phyloP scores from a whole-genome alignment of 2,113 vertebrate species.

The Lynx canadensis region DNA sequence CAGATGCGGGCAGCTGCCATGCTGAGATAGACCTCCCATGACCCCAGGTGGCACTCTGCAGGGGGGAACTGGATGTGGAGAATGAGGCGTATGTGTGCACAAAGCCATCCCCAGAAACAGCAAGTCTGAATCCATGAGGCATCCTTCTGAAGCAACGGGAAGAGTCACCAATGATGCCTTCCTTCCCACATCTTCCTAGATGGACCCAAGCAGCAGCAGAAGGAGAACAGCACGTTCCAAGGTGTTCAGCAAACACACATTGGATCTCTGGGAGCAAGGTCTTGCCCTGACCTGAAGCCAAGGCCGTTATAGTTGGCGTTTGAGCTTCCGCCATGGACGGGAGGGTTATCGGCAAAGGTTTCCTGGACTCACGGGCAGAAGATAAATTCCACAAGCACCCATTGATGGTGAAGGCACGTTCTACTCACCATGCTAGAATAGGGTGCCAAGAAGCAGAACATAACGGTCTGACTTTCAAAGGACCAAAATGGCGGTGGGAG shows the following conservation, averaged over 20 bases:
- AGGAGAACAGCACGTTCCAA: rapidly evolving
- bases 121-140: too few relatives aligned
- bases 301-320: rapidly evolving
- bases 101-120: neutral
- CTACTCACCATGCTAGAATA: rapidly evolving
- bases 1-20: rapidly evolving
- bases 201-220: rapidly evolving
- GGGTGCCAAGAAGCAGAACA: neutral
- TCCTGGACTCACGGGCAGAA: too few relatives aligned
- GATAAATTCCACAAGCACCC: too few relatives aligned
- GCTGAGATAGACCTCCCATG: too few relatives aligned
- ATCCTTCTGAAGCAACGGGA: rapidly evolving
- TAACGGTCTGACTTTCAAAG: rapidly evolving
- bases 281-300: neutral
- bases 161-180: rapidly evolving
- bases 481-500: neutral
- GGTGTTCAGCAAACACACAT: rapidly evolving
- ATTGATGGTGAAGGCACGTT: too few relatives aligned
- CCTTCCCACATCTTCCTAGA: neutral
- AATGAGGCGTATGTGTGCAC: too few relatives aligned
- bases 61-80: too few relatives aligned
- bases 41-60: neutral
- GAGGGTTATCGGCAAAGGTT: rapidly evolving
- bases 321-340: rapidly evolving
- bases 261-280: neutral